A percentile compares a stretch with the other conserved stretches of the same genome.
phyloP scores from a whole-genome alignment of 2,797 vertebrate genomes.

The Helicolenus hilgendorfi region DNA sequence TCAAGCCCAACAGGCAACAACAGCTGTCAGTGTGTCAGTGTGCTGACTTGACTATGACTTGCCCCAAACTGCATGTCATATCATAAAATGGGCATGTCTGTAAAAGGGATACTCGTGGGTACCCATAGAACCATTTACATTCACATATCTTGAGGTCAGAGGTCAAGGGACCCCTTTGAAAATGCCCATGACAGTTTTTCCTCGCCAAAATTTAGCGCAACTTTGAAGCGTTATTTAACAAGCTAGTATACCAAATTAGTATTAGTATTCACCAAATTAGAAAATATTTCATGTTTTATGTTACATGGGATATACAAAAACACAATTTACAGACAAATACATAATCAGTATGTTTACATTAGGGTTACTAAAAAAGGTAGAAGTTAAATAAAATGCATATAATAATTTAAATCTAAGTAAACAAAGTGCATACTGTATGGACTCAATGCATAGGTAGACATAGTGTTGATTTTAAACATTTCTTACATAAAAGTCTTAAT shows the following conservation, averaged over 20 bases:
- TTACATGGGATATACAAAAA: neutral
- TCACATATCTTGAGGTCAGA: too few species aligned
- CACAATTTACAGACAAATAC: neutral
- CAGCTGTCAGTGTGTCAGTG: too few species aligned
- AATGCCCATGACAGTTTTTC: too few species aligned
- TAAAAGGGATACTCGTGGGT: too few species aligned
- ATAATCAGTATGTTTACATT: neutral
- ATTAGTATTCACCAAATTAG: neutral
- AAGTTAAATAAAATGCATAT: neutral
- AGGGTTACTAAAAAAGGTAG: neutral
- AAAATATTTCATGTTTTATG: neutral
- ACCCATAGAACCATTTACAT: too few species aligned
- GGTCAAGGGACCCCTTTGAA: too few species aligned
- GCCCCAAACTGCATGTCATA: too few species aligned
- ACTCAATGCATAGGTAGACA: neutral
- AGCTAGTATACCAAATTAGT: too few species aligned
- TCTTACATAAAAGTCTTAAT: neutral
- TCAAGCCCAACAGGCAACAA: too few species aligned
- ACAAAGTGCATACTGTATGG: neutral
- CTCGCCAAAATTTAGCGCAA: rapidly evolving
- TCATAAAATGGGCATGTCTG: too few species aligned
- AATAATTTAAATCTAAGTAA: neutral
- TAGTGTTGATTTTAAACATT: neutral
- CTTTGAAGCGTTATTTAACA: too few species aligned
- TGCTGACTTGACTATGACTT: too few species aligned